phyloP scores from a whole-genome alignment of 2,797 vertebrate species.

The Pampus argenteus region DNA sequence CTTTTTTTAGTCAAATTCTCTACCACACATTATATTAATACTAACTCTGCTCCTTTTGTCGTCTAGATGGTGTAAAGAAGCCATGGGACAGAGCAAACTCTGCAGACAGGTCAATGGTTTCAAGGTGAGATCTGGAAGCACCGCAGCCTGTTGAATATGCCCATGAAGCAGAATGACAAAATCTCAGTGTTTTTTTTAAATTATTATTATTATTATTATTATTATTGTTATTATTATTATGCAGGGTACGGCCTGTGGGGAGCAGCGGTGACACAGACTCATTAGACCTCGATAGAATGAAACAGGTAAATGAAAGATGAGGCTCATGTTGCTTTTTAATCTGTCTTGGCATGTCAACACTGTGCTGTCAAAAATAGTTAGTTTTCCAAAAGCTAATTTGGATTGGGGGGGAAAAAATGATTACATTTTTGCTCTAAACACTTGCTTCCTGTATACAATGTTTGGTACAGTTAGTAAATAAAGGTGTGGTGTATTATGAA shows the following conservation, averaged over 20 bases:
- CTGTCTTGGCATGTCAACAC: neutral
- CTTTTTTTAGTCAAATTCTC: no score
- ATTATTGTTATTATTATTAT: constrained; percentile 21
- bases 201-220: neutral
- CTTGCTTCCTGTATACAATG: neutral
- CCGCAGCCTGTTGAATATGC: neutral
- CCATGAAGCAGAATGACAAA: neutral
- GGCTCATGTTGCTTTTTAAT: neutral
- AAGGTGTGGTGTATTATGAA: neutral
- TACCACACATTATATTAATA: no score
- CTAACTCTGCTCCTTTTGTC: constrained; percentile 23
- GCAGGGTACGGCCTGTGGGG: constrained; percentile 93
- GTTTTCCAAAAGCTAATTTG: neutral
- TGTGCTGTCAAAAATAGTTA: neutral
- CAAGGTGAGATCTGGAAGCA: constrained; percentile 86
- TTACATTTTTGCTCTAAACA: neutral
- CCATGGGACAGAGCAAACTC: constrained; percentile 98
- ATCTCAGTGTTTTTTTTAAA: neutral
- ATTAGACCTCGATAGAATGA: constrained; percentile 98
- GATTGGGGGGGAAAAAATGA: neutral
- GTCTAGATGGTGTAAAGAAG: constrained; percentile 92
- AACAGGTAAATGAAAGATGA: constrained; percentile 87
- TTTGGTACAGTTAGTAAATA: neutral
- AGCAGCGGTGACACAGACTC: constrained; percentile 91
- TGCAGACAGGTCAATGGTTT: constrained; percentile 94